phyloP scores from a whole-genome alignment of 2,113 vertebrate genomes.

The Labeo catla region DNA sequence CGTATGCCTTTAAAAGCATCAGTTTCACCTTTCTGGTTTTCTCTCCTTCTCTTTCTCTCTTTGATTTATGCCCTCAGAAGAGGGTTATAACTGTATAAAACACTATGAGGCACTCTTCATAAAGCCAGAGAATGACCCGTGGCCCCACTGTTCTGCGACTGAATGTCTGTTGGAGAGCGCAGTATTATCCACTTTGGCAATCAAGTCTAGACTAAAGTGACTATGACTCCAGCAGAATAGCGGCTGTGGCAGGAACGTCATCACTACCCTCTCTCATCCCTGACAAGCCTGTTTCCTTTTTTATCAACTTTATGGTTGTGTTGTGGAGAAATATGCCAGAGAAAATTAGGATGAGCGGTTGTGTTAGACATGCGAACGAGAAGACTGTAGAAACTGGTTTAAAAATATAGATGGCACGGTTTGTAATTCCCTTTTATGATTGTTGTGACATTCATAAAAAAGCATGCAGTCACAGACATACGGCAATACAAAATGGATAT shows the following conservation, averaged over 20 bases:
- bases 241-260: conserved; percentile 7
- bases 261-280: background rate
- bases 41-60: background rate
- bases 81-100: conserved; percentile 37
- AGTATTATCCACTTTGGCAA: conserved; percentile 57
- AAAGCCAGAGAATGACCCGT: conserved; percentile 39
- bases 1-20: background rate
- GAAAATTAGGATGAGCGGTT: background rate
- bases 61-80: conserved; percentile 8
- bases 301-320: background rate
- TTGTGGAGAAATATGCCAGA: conserved; percentile 1
- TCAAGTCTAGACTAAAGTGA: conserved; percentile 54
- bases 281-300: conserved; percentile 19
- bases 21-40: background rate
- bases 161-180: conserved; percentile 44
- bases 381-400: background rate
- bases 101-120: conserved; percentile 43
- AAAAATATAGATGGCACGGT: background rate
- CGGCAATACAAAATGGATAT: background rate
- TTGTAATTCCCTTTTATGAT: background rate
- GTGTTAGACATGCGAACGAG: background rate
- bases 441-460: background rate
- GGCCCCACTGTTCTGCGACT: conserved; percentile 5
- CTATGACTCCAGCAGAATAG: conserved; percentile 35
- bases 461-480: background rate